Base-by-base conservation (phyloP, 2,113 vertebrate species). In the Antechinus stuartii region DNA sequence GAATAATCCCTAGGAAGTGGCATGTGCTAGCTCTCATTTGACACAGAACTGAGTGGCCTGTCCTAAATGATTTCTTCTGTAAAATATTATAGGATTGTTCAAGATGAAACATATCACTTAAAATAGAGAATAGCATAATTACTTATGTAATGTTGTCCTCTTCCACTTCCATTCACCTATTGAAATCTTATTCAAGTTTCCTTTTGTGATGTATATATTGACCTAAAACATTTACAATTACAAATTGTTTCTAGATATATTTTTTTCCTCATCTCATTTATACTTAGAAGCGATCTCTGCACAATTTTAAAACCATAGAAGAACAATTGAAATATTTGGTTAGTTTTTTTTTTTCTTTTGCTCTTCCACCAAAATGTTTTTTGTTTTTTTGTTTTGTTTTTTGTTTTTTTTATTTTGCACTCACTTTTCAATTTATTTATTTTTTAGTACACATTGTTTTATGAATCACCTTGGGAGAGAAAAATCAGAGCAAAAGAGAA, bases 281-380 rank as follows among this genome's bases (percentile, higher is more conserved):
- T 84, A 84, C 35, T 26, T 23, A 68, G 5, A 92, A 92, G 49
- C 42, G 54, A 46, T 57, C 14, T 54, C 23, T 95, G 7, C 54
- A 42, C 2, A 50, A 26, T 54, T 54, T 35, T 23, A 92, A 92
- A 56, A 56, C 2, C 16, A 54, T 14, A 49, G 26, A 57, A 84
- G 84, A 54, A 91, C 7, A 95, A 84, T 49, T 46, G 92, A 91
- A 52, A 89, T 16, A 42, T 49, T 90, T 94, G 30, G n/a, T 54
- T 27, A 10, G 3, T 84, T n/a, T 55, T 50, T 6, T 50, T 50
- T 55, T n/a, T 55, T 50, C 8, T 50, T 50, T 50, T 50, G 8
- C 6, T 50, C 50, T 50, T 50, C 8, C 50, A 50, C 50, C 50
- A 50, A 50, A 50, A 50, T 42, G 42, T 42, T 42, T 42, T 42